Evolutionary conservation across 2,888 invertebrate genomes (phyloP).

Genomic region (Lycia hirtaria): DNA sequence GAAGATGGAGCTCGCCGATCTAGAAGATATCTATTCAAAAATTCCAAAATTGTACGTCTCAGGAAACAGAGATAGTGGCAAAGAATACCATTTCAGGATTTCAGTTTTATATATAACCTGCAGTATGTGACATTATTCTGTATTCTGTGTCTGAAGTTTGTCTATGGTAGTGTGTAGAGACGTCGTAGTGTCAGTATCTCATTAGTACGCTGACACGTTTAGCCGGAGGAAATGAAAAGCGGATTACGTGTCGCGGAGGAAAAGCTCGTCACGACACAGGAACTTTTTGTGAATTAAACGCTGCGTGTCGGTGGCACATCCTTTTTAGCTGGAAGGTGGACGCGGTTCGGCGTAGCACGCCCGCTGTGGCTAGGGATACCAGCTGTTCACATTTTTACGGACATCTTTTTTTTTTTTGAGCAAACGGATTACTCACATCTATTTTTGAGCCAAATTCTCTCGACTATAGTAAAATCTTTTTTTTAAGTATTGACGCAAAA

Average conservation of each 20-base stretch:
- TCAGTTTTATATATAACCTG: not conserved
- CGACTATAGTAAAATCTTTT: too few species aligned
- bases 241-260: slow-evolving; percentile 62
- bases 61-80: too few species aligned
- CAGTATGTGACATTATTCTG: not conserved
- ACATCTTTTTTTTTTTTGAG: not conserved
- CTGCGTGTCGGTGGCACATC: slow-evolving; percentile 69
- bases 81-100: too few species aligned
- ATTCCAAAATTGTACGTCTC: too few species aligned
- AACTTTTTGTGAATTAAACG: slow-evolving; percentile 76
- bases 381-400: not conserved
- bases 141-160: not conserved
- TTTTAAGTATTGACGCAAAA: too few species aligned
- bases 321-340: slow-evolving; percentile 72
- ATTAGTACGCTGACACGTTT: slow-evolving; percentile 76
- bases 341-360: slow-evolving; percentile 63
- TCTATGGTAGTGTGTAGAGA: slow-evolving; percentile 23
- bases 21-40: too few species aligned
- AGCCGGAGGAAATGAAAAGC: slow-evolving; percentile 71
- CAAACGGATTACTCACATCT: not conserved
- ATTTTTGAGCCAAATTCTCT: too few species aligned
- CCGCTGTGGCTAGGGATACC: not conserved
- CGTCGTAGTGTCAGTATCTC: slow-evolving; percentile 62
- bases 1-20: too few species aligned
- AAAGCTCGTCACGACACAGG: slow-evolving; percentile 70